These are phyloP conservation scores for Holothuria leucospilota DNA, from an alignment of 53 echinoderm and acorn worm species.

Conservation along the genomic window DNA sequence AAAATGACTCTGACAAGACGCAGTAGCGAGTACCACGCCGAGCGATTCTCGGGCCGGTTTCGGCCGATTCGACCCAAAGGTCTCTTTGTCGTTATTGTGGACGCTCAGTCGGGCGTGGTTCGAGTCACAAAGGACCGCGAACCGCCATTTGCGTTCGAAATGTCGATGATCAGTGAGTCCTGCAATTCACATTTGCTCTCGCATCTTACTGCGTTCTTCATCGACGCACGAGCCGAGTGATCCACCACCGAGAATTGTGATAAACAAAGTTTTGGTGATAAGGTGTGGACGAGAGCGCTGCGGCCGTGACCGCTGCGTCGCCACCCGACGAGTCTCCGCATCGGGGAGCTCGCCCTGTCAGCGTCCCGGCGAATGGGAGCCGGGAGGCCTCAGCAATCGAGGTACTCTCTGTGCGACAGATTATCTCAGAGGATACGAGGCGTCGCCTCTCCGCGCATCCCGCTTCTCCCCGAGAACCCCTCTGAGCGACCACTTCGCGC, in stretches of 20 bases:
- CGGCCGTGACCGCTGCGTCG: too few species aligned
- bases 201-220: conserved; percentile 92
- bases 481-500: not conserved
- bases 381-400: too few species aligned
- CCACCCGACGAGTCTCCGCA: too few species aligned
- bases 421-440: too few species aligned
- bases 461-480: not conserved
- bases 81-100: too few species aligned
- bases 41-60: conserved; percentile 14
- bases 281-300: not conserved
- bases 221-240: conserved; percentile 72
- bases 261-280: not conserved
- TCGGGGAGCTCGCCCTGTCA: too few species aligned
- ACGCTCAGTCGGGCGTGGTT: too few species aligned
- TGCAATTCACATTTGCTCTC: conserved; percentile 88
- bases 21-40: not conserved
- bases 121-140: too few species aligned
- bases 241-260: conserved; percentile 7
- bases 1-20: conserved; percentile 4
- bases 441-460: too few species aligned
- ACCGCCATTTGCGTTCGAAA: too few species aligned
- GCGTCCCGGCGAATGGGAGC: too few species aligned
- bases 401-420: too few species aligned
- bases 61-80: conserved; percentile 6
- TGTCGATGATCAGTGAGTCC: conserved; percentile 83